Conservation (phyloP, 2,113 vertebrate genomes). For the Hiodon tergisus region DNA sequence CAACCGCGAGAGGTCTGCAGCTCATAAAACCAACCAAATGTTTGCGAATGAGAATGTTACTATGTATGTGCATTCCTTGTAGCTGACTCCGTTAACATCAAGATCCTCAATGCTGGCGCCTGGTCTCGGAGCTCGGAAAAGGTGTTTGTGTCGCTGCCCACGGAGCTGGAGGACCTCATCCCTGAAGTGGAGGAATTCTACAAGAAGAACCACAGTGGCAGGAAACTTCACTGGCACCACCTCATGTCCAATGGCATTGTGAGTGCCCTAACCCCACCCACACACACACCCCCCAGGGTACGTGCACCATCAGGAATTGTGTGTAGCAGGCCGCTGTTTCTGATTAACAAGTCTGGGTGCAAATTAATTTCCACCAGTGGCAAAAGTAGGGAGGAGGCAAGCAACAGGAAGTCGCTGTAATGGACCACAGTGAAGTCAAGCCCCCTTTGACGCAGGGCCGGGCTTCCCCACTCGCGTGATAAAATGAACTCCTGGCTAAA, state of each 20-base stretch:
- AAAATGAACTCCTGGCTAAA: too few relatives aligned
- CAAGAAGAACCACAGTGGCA: slow-evolving; percentile 98
- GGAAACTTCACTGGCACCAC: slow-evolving; percentile 98
- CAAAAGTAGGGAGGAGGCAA: too few relatives aligned
- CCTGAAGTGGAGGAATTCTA: slow-evolving; percentile 98
- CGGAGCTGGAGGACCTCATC: slow-evolving; percentile 94
- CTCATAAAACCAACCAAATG: too few relatives aligned
- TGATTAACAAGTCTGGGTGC: too few relatives aligned
- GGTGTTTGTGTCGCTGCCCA: slow-evolving; percentile 93
- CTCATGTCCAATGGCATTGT: slow-evolving; percentile 99
- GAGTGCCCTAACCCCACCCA: slow-evolving; percentile 47
- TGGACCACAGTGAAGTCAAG: too few relatives aligned
- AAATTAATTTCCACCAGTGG: too few relatives aligned
- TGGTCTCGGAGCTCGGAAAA: slow-evolving; percentile 98
- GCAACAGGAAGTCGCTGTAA: too few relatives aligned
- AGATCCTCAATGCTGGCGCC: slow-evolving; percentile 96
- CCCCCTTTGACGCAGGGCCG: too few relatives aligned
- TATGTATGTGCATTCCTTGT: slow-evolving; percentile 12
- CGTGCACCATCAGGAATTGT: too few relatives aligned
- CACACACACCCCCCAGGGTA: background rate
- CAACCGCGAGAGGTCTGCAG: too few relatives aligned
- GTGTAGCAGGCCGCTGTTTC: too few relatives aligned
- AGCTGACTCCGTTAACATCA: slow-evolving; percentile 99
- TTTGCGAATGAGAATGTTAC: background rate
- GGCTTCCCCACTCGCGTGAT: too few relatives aligned